Evolutionary conservation across 1,140 invertebrate species (phyloP), one percentile per base, ranked within the genome.

Genomic region (Drosophila mayri): DNA sequence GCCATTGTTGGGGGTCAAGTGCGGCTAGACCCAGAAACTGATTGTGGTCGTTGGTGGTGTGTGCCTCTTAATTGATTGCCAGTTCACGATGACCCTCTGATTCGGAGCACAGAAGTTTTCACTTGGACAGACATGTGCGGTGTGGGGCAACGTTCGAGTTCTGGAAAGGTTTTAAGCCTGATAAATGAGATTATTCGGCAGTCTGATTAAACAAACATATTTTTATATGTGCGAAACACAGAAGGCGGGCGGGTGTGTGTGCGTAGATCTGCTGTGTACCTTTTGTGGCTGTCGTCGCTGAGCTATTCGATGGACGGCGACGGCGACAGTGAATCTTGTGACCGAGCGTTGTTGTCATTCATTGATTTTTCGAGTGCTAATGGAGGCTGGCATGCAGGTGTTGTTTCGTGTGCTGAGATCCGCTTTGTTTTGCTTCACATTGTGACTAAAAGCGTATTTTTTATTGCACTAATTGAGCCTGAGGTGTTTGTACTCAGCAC

Each of bases 401-500:
- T 35, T 41, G 52, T 70, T 16, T 47, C 14, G 22, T 57, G 68
- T 50, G 30, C 20, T 72, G 55, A 60, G 43, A 60, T 72, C 67
- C 44, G 54, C 44, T 72, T 72, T 72, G 44, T 30, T 72, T 72
- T 35, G 37, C 30, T 49, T 72, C 25, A 72, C 70, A 72, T 72
- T 72, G 37, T 71, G 70, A 43, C 68, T 50, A 59, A 41, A 38
- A 37, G 41, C 12, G 44, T 32, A 18, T 30, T 49, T 72, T 49
- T 20, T 59, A 28, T 60, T 72, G 44, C 28, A 41, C 54, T 72
- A 60, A 41, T 72, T 50, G 43, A 59, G 66, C 30, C 58, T 72
- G 70, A 46, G 66, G 66, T 72, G 67, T 60, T 72, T 72, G 43
- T 72, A 40, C 30, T 50, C 40, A 72, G 37, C 70, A 72, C 70